These are phyloP conservation scores for Notothenia coriiceps DNA, from an alignment of 2,113 vertebrate species.

Conservation along the genomic window DNA sequence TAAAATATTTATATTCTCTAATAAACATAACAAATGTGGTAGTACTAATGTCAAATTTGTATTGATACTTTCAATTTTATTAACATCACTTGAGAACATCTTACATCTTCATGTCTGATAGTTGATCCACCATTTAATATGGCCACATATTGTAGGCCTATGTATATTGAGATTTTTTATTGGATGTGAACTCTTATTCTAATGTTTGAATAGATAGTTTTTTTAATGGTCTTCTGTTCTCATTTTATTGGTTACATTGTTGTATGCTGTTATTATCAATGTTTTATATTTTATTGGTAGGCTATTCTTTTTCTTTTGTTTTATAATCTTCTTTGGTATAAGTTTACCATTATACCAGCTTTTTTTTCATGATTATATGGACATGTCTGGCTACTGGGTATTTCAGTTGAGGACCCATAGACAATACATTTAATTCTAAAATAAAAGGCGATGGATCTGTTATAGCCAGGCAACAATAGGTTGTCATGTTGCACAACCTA, in stretches of 20 bases:
- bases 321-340: background rate
- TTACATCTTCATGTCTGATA: background rate
- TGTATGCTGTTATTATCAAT: background rate
- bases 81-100: no score
- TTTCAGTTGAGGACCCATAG: background rate
- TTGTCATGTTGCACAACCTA: background rate
- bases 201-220: background rate
- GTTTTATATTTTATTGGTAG: background rate
- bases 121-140: background rate
- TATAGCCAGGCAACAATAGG: background rate
- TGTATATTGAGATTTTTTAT: no score
- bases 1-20: no score
- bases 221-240: background rate
- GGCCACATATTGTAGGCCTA: background rate
- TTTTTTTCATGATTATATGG: background rate
- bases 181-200: background rate
- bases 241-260: background rate
- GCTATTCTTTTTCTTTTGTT: background rate
- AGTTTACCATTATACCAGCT: background rate
- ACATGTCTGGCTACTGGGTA: background rate
- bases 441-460: background rate
- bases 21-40: background rate
- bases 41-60: background rate
- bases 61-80: background rate
- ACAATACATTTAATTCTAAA: background rate